These are phyloP conservation scores for Agonum fuliginosum DNA, from an alignment of 2,888 invertebrate species.

Conservation along the genomic window DNA sequence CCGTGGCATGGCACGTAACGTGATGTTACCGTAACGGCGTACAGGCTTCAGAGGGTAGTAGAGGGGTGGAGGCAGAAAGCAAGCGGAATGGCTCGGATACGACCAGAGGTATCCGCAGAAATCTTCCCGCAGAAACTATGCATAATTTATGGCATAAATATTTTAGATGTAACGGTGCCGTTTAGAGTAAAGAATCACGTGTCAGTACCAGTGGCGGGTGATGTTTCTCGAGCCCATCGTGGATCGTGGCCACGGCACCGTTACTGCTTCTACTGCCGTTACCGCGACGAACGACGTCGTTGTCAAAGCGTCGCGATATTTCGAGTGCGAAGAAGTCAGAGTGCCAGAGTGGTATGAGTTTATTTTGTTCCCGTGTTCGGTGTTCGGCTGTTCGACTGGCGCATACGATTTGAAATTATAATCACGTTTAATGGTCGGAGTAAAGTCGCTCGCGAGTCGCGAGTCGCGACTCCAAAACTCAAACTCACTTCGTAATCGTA, in stretches of 20 bases:
- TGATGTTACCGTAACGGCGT: constrained; percentile 8
- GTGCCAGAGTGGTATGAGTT: not conserved
- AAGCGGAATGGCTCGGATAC: constrained; percentile 29
- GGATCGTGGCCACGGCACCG: not conserved
- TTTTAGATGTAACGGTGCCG: constrained; percentile 59
- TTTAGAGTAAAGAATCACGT: constrained; percentile 58
- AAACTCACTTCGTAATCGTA: not conserved
- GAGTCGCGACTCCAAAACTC: not conserved
- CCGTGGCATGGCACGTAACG: constrained; percentile 8
- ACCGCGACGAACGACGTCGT: constrained; percentile 28
- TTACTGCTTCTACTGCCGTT: not conserved
- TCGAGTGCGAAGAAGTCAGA: not conserved
- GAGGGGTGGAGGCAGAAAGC: not conserved
- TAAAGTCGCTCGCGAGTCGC: not conserved
- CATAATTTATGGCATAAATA: constrained; percentile 60
- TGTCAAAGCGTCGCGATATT: constrained; percentile 44
- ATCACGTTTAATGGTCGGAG: constrained; percentile 48
- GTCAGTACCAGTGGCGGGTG: constrained; percentile 55
- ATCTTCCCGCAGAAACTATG: constrained; percentile 57
- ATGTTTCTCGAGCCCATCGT: constrained; percentile 45
- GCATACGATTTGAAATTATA: constrained; percentile 55
- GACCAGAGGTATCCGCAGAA: constrained; percentile 54
- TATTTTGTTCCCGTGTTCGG: constrained; percentile 44
- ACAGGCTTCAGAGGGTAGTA: not conserved
- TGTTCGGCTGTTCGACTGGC: constrained; percentile 29